phyloP scores from a whole-genome alignment of 2,113 vertebrate species.

The Eulacestoma nigropectus region DNA sequence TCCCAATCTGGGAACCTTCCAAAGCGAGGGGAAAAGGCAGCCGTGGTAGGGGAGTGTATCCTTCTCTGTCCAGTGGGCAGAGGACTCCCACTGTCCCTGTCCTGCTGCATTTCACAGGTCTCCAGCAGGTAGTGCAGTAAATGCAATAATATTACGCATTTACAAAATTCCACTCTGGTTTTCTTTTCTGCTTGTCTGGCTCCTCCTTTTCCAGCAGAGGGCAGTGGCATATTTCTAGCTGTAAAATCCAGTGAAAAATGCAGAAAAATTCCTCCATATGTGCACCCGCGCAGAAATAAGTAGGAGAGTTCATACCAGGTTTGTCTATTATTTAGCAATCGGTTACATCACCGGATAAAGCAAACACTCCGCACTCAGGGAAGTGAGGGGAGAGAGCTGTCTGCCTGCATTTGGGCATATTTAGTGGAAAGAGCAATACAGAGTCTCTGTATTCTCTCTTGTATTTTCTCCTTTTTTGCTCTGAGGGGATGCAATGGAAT shows the following conservation, averaged over 20 bases:
- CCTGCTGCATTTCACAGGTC: neutral
- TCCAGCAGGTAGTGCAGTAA: neutral
- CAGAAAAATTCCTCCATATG: neutral
- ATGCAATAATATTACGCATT: neutral
- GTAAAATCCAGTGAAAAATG: neutral
- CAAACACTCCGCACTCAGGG: neutral
- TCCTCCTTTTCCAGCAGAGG: conserved; percentile 40
- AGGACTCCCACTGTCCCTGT: neutral
- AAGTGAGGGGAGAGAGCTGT: neutral
- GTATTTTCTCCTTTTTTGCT: neutral
- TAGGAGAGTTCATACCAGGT: conserved; percentile 40
- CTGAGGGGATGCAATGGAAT: neutral
- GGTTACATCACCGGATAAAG: conserved; percentile 38
- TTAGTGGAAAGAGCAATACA: neutral
- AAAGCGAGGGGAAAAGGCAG: neutral
- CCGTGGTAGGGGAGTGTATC: fast-evolving
- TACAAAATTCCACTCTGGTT: neutral
- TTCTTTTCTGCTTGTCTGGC: neutral
- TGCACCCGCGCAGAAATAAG: neutral
- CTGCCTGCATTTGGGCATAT: conserved; percentile 9
- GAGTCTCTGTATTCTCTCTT: neutral
- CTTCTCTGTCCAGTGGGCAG: fast-evolving
- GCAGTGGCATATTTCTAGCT: conserved; percentile 9
- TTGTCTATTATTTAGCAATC: conserved; percentile 39
- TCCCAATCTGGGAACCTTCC: neutral